These are phyloP conservation scores for Taeniopygia guttata DNA, from an alignment of 2,797 vertebrate species.

Conservation along the genomic window DNA sequence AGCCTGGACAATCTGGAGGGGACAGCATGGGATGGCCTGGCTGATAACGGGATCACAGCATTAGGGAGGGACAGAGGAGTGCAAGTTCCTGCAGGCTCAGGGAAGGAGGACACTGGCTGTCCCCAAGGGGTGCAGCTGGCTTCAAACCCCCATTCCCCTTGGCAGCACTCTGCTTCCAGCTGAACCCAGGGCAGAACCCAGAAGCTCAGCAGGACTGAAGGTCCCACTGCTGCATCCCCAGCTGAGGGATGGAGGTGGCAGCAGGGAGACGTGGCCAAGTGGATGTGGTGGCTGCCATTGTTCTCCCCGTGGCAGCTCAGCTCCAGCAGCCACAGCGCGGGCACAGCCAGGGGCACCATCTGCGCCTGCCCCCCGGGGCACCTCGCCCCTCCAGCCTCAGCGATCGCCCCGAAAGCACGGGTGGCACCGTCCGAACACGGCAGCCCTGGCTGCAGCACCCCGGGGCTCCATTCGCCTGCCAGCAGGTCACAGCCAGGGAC, in stretches of 20 bases:
- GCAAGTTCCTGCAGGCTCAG: not conserved
- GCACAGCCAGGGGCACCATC: not conserved
- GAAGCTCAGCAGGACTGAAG: not conserved
- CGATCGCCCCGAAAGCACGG: accelerated
- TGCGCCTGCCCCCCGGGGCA: accelerated
- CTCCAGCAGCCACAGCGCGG: accelerated
- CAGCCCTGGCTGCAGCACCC: not conserved
- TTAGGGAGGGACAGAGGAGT: not conserved
- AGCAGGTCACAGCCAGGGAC: not conserved
- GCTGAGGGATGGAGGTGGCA: not conserved
- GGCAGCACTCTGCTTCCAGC: not conserved
- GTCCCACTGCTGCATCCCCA: not conserved
- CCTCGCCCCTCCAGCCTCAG: not conserved
- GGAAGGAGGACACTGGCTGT: not conserved
- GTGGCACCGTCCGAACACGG: not conserved
- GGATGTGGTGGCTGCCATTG: not conserved
- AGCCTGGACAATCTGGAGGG: not conserved
- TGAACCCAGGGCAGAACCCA: not conserved
- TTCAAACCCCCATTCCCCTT: not conserved
- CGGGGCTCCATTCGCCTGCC: not conserved
- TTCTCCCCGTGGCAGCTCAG: not conserved
- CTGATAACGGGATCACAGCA: not conserved
- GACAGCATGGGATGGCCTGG: not conserved
- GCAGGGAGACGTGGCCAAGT: accelerated
- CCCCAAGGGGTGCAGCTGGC: not conserved